phyloP scores from a whole-genome alignment of 64 coral and sea anemone species.

The Stylophora pistillata region DNA sequence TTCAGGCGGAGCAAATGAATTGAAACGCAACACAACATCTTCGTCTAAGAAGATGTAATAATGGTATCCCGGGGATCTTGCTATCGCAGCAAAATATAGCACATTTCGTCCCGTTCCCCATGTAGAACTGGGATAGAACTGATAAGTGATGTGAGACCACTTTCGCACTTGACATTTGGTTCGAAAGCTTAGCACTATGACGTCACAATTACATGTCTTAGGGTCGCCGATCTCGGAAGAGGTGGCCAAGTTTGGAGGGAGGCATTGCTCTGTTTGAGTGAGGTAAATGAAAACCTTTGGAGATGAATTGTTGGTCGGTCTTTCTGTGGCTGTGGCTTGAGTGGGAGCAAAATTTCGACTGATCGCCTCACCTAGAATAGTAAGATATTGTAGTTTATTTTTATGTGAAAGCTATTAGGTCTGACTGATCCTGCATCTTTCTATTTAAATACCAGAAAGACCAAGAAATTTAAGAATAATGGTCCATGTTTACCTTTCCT shows the following conservation, averaged over 20 bases:
- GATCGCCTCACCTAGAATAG: too few relatives aligned
- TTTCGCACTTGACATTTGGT: neutral
- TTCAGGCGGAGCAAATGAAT: neutral
- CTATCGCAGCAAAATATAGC: neutral
- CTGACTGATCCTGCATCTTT: too few relatives aligned
- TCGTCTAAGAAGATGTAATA: slow-evolving; percentile 68
- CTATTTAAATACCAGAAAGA: too few relatives aligned
- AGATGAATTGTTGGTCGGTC: neutral
- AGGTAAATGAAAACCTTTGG: slow-evolving; percentile 44
- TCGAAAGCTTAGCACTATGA: slow-evolving; percentile 51
- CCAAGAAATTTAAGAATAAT: too few relatives aligned
- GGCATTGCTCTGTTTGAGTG: slow-evolving; percentile 40
- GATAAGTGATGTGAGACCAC: slow-evolving; percentile 28
- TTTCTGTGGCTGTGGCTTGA: neutral
- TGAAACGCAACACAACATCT: slow-evolving; percentile 30
- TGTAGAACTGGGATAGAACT: neutral
- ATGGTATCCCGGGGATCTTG: slow-evolving; percentile 2
- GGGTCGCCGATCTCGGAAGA: slow-evolving; percentile 26
- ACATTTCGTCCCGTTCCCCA: slow-evolving; percentile 59
- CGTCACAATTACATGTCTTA: slow-evolving; percentile 43
- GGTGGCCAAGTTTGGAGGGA: neutral
- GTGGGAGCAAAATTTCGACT: neutral
- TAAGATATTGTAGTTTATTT: too few relatives aligned
- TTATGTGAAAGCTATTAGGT: too few relatives aligned
- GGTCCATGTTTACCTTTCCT: too few relatives aligned